Conservation (phyloP, 2,888 invertebrate genomes). For the Subacronicta megacephala region DNA sequence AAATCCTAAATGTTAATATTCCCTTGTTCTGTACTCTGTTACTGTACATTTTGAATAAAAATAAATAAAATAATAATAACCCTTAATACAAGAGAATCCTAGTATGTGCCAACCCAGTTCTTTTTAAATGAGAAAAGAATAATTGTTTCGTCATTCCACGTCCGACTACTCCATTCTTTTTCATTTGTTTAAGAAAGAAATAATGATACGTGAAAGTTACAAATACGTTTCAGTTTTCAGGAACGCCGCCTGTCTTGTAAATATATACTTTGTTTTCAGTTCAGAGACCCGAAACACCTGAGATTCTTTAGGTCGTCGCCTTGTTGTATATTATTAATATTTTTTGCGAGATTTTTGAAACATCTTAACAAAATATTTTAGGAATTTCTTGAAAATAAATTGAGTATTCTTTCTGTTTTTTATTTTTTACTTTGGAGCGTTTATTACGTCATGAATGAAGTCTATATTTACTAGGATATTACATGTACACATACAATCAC, state of each 20-base stretch:
- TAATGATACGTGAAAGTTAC: slow-evolving; percentile 45
- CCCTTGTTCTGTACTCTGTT: too few relatives aligned
- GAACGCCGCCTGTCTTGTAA: slow-evolving; percentile 11
- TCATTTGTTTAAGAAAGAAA: slow-evolving; percentile 18
- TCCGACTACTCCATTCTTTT: slow-evolving; percentile 10
- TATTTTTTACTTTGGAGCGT: not conserved
- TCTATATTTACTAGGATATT: too few relatives aligned
- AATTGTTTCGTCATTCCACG: slow-evolving; percentile 14
- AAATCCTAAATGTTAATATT: too few relatives aligned
- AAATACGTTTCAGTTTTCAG: slow-evolving; percentile 45
- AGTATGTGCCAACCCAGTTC: too few relatives aligned
- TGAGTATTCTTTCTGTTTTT: not conserved
- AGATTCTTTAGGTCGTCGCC: slow-evolving; percentile 26
- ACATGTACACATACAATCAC: too few relatives aligned
- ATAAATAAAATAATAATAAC: too few relatives aligned
- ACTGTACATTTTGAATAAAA: too few relatives aligned
- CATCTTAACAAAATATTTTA: slow-evolving; percentile 5
- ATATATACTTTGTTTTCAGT: slow-evolving; percentile 29
- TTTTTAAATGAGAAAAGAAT: too few relatives aligned
- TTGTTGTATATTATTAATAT: slow-evolving; percentile 17
- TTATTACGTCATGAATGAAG: not conserved
- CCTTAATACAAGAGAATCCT: too few relatives aligned
- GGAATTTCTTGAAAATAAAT: slow-evolving; percentile 11
- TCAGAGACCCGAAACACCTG: slow-evolving; percentile 39
- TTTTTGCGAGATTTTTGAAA: slow-evolving; percentile 18